Evolutionary conservation across 2,797 vertebrate species (phyloP), one percentile per base, ranked within the genome.

Genomic region (Diceros bicornis): DNA sequence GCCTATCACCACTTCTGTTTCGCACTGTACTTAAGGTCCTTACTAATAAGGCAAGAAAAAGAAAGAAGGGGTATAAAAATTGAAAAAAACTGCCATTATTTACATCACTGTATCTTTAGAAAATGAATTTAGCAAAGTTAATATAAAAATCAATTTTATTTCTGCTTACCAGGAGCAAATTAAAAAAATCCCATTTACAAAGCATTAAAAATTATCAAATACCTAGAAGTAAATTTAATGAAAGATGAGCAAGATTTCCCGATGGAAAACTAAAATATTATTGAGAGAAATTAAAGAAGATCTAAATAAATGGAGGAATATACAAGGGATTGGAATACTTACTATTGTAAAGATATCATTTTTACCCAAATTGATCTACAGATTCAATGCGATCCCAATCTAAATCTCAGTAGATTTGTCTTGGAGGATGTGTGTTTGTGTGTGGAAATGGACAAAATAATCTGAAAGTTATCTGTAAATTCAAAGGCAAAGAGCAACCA

Each of bases 61-160:
- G 55, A 89, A 68, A 84, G 55, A 89, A 75, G 61, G 6, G 4
- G 10, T 89, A 37, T 71, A 87, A 95, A 57, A 25, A n/a, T 29
- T 74, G 34, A 50, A 41, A 50, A 57, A 72, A 82, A 83, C 37
- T 89, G 13, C 27, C 25, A 64, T 89, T 66, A 23, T 69, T 79
- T 27, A 20, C 7, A 14, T 89, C 11, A 74, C 14, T 86, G 0
- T 82, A 57, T 83, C 47, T 50, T 37, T 84, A 77, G 77, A 93
- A 90, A 84, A 92, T 94, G 23, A 81, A 81, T 68, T 95, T 93
- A 75, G 17, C 12, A 71, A 75, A 16, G 14, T 77, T 66, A 89
- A 1, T 68, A 27, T 95, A 71, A 86, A 93, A 90, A 47, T 85
- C 50, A 90, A 27, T 68, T 93, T 95, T 64, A 85, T 62, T 93